Evolutionary conservation across 1,140 invertebrate species (phyloP).

Genomic region (Pogonus chalceus): DNA sequence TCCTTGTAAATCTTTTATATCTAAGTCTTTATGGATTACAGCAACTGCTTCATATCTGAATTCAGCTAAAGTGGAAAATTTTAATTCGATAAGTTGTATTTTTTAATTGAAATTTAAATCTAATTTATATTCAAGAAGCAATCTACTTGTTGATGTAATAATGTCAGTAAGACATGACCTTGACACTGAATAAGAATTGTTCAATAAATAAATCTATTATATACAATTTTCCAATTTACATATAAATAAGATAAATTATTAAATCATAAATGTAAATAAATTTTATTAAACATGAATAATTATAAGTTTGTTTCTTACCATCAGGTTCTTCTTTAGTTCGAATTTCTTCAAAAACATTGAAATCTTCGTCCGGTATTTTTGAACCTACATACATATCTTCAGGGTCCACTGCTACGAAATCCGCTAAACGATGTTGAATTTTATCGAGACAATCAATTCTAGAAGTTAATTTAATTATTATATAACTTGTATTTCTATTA

Average conservation of each 20-base stretch:
- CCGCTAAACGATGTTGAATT: slow-evolving; percentile 63
- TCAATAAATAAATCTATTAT: no score
- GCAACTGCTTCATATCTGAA: slow-evolving; percentile 71
- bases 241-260: not conserved
- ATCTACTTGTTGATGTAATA: no score
- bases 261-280: not conserved
- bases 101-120: no score
- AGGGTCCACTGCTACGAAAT: slow-evolving; percentile 69
- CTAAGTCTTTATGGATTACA: slow-evolving; percentile 56
- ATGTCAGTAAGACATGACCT: no score
- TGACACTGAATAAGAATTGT: slow-evolving; percentile 26
- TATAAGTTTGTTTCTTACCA: slow-evolving; percentile 33
- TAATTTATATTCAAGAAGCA: no score
- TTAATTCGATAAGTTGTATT: no score
- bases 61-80: slow-evolving; percentile 40
- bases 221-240: not conserved
- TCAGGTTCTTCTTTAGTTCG: slow-evolving; percentile 52
- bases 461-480: not conserved
- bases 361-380: slow-evolving; percentile 50
- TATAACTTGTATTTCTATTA: slow-evolving; percentile 7
- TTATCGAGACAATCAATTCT: slow-evolving; percentile 63
- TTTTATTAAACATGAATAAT: slow-evolving; percentile 1
- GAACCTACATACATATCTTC: slow-evolving; percentile 76
- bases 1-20: slow-evolving; percentile 51
- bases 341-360: slow-evolving; percentile 56